Percentiles rank a stretch among this genome's conserved stretches.
phyloP scores from a whole-genome alignment of 1,140 invertebrate genomes.

The Telenomus remus region DNA sequence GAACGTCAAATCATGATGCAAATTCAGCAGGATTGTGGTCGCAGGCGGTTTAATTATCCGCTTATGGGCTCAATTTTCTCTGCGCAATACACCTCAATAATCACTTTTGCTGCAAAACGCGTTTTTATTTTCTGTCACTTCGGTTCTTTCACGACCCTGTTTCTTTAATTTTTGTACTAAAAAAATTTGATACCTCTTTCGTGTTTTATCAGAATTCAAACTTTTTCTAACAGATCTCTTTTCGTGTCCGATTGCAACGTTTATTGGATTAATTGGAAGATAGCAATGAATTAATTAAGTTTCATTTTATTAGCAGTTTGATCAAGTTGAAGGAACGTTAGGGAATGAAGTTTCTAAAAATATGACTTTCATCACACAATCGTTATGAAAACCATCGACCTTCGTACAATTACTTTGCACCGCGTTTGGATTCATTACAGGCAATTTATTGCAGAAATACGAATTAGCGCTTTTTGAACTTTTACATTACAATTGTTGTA shows the following conservation, averaged over 20 bases:
- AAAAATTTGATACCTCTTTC: too few relatives aligned
- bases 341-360: constrained; percentile 21
- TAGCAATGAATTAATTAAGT: too few relatives aligned
- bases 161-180: too few relatives aligned
- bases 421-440: constrained; percentile 3
- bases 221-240: too few relatives aligned
- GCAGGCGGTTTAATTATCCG: constrained; percentile 26
- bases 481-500: neutral
- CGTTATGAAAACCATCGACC: constrained; percentile 12
- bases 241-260: too few relatives aligned
- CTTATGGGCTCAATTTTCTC: constrained; percentile 6
- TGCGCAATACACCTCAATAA: too few relatives aligned
- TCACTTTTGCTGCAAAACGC: too few relatives aligned
- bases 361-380: constrained; percentile 13
- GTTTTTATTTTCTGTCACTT: too few relatives aligned
- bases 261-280: too few relatives aligned
- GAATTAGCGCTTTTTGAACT: constrained; percentile 11
- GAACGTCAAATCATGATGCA: constrained; percentile 19
- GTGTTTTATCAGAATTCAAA: too few relatives aligned
- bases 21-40: constrained; percentile 19
- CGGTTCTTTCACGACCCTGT: too few relatives aligned
- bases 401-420: neutral
- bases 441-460: constrained; percentile 4
- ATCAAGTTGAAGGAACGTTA: neutral
- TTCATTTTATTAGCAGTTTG: constrained; percentile 7